phyloP scores from a whole-genome alignment of 2,797 vertebrate species.

The Hydrolagus colliei region DNA sequence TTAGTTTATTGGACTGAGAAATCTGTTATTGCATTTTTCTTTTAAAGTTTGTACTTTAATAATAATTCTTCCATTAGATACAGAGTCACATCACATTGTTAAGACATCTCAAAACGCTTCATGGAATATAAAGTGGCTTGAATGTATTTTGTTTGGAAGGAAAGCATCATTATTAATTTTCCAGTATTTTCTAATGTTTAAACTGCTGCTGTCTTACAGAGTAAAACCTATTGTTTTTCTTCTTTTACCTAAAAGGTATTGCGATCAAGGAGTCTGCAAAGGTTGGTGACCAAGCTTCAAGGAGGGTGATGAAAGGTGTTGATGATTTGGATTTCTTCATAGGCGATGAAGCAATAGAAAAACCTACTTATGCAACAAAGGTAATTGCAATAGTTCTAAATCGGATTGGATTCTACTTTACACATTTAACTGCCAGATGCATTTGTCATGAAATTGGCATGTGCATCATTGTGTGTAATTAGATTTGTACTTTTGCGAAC shows the following conservation, averaged over 20 bases:
- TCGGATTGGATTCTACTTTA: neutral
- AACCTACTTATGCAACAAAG: conserved; percentile 92
- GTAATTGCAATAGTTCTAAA: conserved; percentile 47
- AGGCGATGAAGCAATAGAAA: conserved; percentile 93
- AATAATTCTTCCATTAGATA: no score
- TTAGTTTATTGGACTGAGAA: no score
- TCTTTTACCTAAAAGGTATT: conserved; percentile 65
- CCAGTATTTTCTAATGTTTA: neutral
- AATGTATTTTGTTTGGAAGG: no score
- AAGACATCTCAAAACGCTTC: no score
- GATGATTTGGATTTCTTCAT: conserved; percentile 97
- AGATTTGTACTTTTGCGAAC: no score
- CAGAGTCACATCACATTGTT: no score
- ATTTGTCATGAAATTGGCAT: neutral
- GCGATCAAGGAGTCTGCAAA: conserved; percentile 96
- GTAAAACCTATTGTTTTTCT: conserved; percentile 32
- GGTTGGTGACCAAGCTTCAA: conserved; percentile 89
- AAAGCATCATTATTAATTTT: neutral
- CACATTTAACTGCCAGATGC: neutral
- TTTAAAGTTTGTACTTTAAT: no score
- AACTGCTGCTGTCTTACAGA: neutral
- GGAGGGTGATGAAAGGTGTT: conserved; percentile 95
- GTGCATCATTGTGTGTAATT: neutral
- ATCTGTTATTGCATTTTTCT: no score
- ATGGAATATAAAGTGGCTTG: no score